Evolutionary conservation across 2,797 vertebrate genomes (phyloP), one percentile per base, ranked within the genome.

Genomic region (Siniperca scherzeri): DNA sequence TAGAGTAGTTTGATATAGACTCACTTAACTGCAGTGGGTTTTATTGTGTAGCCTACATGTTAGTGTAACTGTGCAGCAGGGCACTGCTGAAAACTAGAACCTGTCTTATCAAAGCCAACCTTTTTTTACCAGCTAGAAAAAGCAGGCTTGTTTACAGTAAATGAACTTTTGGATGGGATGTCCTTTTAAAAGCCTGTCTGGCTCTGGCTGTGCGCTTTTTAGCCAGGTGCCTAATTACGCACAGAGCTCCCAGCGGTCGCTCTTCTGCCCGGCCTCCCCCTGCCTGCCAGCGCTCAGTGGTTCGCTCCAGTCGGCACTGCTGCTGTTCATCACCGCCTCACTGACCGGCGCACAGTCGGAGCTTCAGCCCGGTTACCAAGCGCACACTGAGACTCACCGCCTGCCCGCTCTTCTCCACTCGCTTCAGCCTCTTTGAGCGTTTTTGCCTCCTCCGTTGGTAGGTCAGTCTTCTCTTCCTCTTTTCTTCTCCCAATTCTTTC

Each of bases 221-320:
- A 33, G 7, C 74, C 60, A 33, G 52, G 64, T 74, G 85, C 81
- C 76, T 76, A 53, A 78, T 77, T 80, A 75, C 70, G 69, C 71
- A 74, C 72, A 46, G 69, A 70, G 80, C 65, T 71, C 68, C 81
- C 72, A 1, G 65, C 52, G 17, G 50, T n/a, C 5, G 3, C 27
- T 4, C 4, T 4, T 9, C 56, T 12, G 30, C 25, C 22, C 22
- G 14, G n/a, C 12, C 14, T 7, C 72, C 48, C 78, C 85, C 83
- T 8, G 59, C 75, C 70, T 42, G 22, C 53, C 73, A 12, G 57
- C 4, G 52, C 73, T 36, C 82, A 82, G 72, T 92, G 90, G 90
- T 92, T 90, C 67, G 86, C 82, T 90, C 90, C 88, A 78, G 40
- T 69, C 76, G 44, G 53, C 52, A 5, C 36, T 25, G 46, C 56